phyloP scores from a whole-genome alignment of 2,888 invertebrate genomes.

The Tetanocera ferruginea region DNA sequence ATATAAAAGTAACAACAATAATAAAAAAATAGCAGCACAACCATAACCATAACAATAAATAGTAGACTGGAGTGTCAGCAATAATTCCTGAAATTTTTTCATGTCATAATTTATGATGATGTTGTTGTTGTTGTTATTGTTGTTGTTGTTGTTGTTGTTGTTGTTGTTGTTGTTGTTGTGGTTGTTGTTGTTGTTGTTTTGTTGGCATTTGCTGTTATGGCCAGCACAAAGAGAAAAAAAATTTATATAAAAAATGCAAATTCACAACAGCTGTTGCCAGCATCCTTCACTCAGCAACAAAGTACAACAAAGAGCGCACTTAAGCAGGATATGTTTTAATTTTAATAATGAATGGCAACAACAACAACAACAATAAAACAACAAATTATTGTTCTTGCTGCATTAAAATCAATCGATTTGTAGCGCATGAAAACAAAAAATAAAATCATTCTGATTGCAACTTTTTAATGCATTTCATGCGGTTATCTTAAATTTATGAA shows the following conservation, averaged over 20 bases:
- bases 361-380: neutral
- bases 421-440: neutral
- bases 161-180: neutral
- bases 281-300: neutral
- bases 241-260: neutral
- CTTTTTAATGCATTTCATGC: conserved; percentile 6
- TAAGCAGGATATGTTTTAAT: neutral
- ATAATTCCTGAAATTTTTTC: neutral
- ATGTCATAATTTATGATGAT: neutral
- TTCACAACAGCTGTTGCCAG: neutral
- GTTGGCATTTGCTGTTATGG: neutral
- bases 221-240: neutral
- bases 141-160: neutral
- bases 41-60: neutral
- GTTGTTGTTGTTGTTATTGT: neutral
- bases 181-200: neutral
- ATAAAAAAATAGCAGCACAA: neutral
- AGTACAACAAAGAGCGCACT: neutral
- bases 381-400: neutral
- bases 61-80: neutral
- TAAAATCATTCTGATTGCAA: neutral
- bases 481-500: neutral
- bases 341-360: neutral
- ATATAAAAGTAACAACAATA: neutral
- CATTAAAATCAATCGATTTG: neutral